phyloP scores from a whole-genome alignment of 2,797 vertebrate genomes.

The Sardinella longiceps region DNA sequence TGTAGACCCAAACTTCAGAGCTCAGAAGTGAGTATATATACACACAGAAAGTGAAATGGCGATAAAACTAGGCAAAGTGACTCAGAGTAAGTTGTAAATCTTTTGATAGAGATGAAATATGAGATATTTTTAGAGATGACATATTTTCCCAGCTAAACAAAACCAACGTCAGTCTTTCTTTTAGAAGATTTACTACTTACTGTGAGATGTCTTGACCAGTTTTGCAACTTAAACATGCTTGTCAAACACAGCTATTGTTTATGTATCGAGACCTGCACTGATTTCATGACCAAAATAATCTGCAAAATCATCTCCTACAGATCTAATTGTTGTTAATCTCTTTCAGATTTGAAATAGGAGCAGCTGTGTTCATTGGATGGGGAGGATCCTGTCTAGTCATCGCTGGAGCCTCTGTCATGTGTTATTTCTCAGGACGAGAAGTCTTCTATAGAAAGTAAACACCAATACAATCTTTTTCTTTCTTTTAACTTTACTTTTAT shows the following conservation, averaged over 20 bases:
- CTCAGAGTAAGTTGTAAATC: too few species aligned
- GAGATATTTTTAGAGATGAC: too few species aligned
- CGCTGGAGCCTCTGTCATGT: constrained; percentile 81
- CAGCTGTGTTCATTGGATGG: constrained; percentile 93
- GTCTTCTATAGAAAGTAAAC: constrained; percentile 64
- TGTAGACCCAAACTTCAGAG: constrained; percentile 69
- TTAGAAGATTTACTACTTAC: too few species aligned
- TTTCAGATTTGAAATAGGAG: constrained; percentile 90
- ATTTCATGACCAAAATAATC: background rate
- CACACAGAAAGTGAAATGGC: background rate
- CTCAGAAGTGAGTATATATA: constrained; percentile 71
- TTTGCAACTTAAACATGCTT: too few species aligned
- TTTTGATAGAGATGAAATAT: too few species aligned
- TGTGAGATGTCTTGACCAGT: too few species aligned
- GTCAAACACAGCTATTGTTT: too few species aligned
- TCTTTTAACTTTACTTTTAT: background rate
- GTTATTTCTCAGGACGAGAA: constrained; percentile 77
- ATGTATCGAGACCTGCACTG: background rate
- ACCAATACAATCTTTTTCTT: background rate
- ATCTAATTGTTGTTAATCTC: background rate
- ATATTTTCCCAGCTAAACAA: too few species aligned
- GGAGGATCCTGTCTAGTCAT: constrained; percentile 89
- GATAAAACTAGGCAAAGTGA: too few species aligned
- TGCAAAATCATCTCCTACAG: background rate
- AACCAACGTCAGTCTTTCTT: too few species aligned